Evolutionary conservation across 1,140 invertebrate species (phyloP).

Genomic region (Streblospio benedicti): DNA sequence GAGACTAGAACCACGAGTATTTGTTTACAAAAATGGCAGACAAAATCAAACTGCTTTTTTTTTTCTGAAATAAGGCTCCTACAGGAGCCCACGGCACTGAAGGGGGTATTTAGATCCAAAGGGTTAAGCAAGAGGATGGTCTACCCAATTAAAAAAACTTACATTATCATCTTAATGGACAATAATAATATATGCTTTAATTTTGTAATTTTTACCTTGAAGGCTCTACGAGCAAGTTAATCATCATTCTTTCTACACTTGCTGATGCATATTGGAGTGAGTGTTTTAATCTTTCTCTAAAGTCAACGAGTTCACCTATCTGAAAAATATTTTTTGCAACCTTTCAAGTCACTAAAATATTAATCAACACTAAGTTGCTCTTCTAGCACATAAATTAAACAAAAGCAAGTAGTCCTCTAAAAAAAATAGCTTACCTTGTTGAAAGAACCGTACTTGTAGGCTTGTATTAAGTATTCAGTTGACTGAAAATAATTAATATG

Average conservation of each 20-base stretch:
- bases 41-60: no score
- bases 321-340: no score
- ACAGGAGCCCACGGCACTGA: no score
- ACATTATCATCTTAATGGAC: not conserved
- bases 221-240: slow-evolving; percentile 60
- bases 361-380: not conserved
- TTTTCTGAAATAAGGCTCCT: no score
- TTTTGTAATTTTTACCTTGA: slow-evolving; percentile 28
- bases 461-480: slow-evolving; percentile 79
- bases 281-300: slow-evolving; percentile 68
- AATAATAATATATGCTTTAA: no score
- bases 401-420: not conserved
- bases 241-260: slow-evolving; percentile 67
- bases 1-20: no score
- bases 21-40: no score
- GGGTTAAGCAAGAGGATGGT: no score
- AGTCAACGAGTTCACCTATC: slow-evolving; percentile 79
- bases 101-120: no score
- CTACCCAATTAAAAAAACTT: no score
- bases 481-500: slow-evolving; percentile 55
- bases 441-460: slow-evolving; percentile 89
- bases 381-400: not conserved
- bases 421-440: slow-evolving; percentile 54
- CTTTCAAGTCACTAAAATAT: slow-evolving; percentile 7
- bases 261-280: slow-evolving; percentile 71